Conservation (phyloP, 64 coral and sea anemone genomes). For the Stylophora pistillata region DNA sequence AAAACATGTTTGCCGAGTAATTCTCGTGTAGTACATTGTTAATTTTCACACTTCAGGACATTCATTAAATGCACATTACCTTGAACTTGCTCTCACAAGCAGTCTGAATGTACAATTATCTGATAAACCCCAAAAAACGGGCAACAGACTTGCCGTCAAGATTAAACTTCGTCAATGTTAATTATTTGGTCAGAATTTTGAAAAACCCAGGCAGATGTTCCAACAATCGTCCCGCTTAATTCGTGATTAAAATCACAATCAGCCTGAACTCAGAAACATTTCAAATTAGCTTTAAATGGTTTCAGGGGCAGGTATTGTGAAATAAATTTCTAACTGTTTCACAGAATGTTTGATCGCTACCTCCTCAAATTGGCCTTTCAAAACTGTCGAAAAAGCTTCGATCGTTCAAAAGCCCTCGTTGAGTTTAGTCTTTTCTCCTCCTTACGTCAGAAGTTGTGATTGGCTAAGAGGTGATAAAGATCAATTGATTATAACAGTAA, state of each 20-base stretch:
- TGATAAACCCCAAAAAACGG: not conserved
- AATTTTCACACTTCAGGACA: not conserved
- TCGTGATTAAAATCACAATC: not conserved
- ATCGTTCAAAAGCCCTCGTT: not conserved
- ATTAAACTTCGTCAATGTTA: not conserved
- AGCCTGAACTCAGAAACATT: not conserved
- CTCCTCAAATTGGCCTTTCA: not conserved
- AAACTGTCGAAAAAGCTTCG: not conserved
- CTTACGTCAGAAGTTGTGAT: slow-evolving; percentile 52
- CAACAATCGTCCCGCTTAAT: not conserved
- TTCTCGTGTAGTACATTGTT: not conserved
- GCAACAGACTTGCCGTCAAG: not conserved
- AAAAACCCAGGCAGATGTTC: not conserved
- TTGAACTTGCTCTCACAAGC: not conserved
- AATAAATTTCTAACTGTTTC: not conserved
- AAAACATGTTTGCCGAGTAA: not conserved
- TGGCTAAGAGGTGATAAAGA: slow-evolving; percentile 45
- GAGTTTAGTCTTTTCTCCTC: slow-evolving; percentile 3
- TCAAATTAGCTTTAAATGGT: too few relatives aligned
- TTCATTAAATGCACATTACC: not conserved
- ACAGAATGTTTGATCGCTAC: not conserved
- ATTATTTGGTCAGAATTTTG: not conserved
- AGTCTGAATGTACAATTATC: not conserved
- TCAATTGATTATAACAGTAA: slow-evolving; percentile 71
- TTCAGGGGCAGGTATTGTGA: too few relatives aligned